Base-by-base conservation (phyloP, 1,140 invertebrate species). In the Aphaenogaster rudis region DNA sequence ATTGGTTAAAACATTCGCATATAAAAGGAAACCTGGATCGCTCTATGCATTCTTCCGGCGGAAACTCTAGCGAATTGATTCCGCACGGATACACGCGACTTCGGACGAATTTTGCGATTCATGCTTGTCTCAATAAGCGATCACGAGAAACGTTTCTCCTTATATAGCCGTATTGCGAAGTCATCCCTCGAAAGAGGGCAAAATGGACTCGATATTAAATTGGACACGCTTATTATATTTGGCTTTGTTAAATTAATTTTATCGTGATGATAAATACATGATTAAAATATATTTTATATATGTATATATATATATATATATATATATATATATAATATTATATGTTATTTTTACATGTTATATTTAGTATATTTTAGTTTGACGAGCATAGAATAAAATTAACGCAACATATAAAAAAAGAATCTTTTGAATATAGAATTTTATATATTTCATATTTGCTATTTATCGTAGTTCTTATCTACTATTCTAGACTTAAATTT, bases 101-200 rank as follows among this genome's bases (percentile, higher is more conserved):
- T 48, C n/a, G 42, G 33, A 36, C 28, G 54, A 74, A 76, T 84
- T 84, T 71, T 57, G 28, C 80, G 80, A 84, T 76, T 84, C 80
- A 84, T 84, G 80, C 80, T 84, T 57, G 80, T 84, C 80, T 76
- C 80, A 76, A 84, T 84, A 84, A 84, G 28, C 69, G 80, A 82
- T 74, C 52, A 36, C 17, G 17, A 48, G 21, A 42, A 48, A 84
- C 80, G n/a, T 74, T 69, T 57, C 48, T 81, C 50, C 71, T 67
- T 61, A 11, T 54, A 11, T 42, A 52, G 15, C 50, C n/a, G 33
- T 80, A 86, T 69, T 50, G 84, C 76, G 36, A 69, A 86, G 64
- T 86, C 85, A 79, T 61, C 52, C 33, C 36, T 59, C 6, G 48
- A 67, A 69, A 69, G 39, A 11, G 50, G 57, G 39, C 59, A 45